Base-by-base conservation (phyloP, 2,888 invertebrate genomes). In the Rugalucina vietnamica region DNA sequence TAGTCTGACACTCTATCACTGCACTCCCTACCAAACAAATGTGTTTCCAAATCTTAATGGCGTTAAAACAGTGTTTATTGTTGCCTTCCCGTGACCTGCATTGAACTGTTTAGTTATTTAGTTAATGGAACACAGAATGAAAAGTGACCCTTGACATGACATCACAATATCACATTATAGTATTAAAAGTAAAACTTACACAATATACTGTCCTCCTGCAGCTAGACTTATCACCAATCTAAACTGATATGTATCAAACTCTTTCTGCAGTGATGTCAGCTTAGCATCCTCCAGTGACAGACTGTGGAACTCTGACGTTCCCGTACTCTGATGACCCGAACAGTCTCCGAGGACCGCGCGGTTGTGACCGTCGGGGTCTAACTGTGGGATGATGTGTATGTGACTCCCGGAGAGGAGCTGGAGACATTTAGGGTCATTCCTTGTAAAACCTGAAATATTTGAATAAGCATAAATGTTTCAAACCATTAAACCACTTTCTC, bases 341-440 rank as follows among this genome's bases (percentile, higher is more conserved):
- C 94, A 94, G 82, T 93, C 92, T 1, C 93, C 93, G 10, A 84
- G 84, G 4, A 82, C 74, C 0, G 91, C 89, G 18, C 83, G 93
- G 43, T 95, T 93, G 82, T 96, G 96, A 81, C 96, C 96, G 3
- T 95, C 95, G n/a, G 95, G 95, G 93, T 97, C 96, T 10, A 97
- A 95, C 1, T 96, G 96, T 0, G 98, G 98, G 89, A 98, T 96
- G 89, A 98, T 96, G 94, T 98, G 97, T 50, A 98, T 94, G 4
- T 98, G 97, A 0, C 97, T 96, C 87, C 96, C 96, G 74, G 97
- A 95, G 5, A 98, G 93, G 21, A 98, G 95, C 29, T 95, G 95
- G 57, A 96, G 85, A 86, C 97, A 96, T 0, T 96, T 94, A 0
- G 97, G 96, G 91, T 98, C 97, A 65, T 82, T 81, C 36, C 96